Evolutionary conservation across 2,797 vertebrate species (phyloP), one percentile per base, ranked within the genome.

Genomic region (Phaenicophaeus curvirostris): DNA sequence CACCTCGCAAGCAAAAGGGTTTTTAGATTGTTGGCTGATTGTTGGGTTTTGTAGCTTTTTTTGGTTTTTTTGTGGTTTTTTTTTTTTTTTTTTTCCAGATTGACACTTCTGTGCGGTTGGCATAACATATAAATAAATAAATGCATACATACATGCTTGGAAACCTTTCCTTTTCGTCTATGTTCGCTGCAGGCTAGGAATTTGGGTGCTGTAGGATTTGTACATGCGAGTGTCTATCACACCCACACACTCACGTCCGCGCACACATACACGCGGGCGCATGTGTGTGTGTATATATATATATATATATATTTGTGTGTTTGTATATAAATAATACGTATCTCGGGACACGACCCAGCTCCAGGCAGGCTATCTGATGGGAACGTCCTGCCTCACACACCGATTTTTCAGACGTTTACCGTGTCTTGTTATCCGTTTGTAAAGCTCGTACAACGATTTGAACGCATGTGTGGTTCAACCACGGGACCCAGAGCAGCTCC

Each of bases 381-480:
- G 55, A 78, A 35, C 41, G 68, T 91, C 67, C 53, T 94, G 58
- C 41, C 53, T 93, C 69, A 72, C 44, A 59, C 77, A 57, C 67
- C 35, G 68, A 62, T 95, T 95, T 93, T 76, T 92, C 96, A 90
- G 84, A 74, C 88, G 24, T 39, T 48, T 92, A 69, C 88, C 73
- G 15, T 79, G 68, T 54, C 76, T 89, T 94, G 92, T n/a, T n/a
- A n/a, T n/a, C n/a, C n/a, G n/a, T 88, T 95, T 94, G 92, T 94
- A 96, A 97, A 96, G 88, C 93, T 91, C 87, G 68, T 96, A 83
- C 95, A 86, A 74, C 90, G 91, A 92, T 95, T 90, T 96, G 97
- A 97, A 94, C 96, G 96, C 96, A 95, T 94, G 97, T 97, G 97
- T 96, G 94, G 97, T 98, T 97, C 97, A 97, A 97, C 93, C 95